A percentile compares a stretch with the other conserved stretches of the same genome.
phyloP scores from a whole-genome alignment of 2,797 vertebrate genomes.

The Centroberyx gerrardi region DNA sequence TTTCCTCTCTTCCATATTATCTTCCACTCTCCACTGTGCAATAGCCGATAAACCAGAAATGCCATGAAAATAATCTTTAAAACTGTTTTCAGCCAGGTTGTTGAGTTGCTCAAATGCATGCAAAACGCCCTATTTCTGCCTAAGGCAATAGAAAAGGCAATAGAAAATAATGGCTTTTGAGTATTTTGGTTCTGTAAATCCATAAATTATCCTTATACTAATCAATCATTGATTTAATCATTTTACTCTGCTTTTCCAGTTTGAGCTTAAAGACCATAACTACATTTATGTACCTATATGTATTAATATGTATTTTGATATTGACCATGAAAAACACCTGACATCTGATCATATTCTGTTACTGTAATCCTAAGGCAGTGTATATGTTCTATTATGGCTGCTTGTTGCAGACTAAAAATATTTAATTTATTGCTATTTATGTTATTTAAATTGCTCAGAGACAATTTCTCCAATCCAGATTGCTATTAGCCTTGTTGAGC shows the following conservation, averaged over 20 bases:
- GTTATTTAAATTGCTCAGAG: constrained; percentile 40
- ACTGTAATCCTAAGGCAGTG: constrained; percentile 11
- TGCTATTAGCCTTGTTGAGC: constrained; percentile 40
- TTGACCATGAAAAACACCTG: constrained; percentile 31
- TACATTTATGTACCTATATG: constrained; percentile 10
- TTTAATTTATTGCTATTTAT: constrained; percentile 47
- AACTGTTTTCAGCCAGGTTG: constrained; percentile 40
- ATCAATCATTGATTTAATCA: constrained; percentile 36
- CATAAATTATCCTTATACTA: constrained; percentile 57
- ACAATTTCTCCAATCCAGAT: constrained; percentile 36
- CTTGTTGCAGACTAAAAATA: constrained; percentile 42
- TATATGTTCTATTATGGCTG: constrained; percentile 24
- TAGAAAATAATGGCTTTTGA: constrained; percentile 49
- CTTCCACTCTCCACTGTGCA: constrained; percentile 49
- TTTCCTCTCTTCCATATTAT: constrained; percentile 42
- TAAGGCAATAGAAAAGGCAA: constrained; percentile 17
- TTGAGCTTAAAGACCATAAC: constrained; percentile 37
- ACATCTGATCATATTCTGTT: constrained; percentile 39
- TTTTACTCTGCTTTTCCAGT: constrained; percentile 32
- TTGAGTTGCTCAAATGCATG: constrained; percentile 19
- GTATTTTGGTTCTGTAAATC: constrained; percentile 31
- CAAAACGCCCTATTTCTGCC: constrained; percentile 30
- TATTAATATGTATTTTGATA: constrained; percentile 22
- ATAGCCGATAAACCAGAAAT: constrained; percentile 35
- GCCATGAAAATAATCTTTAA: constrained; percentile 55